phyloP scores from a whole-genome alignment of 2,888 invertebrate genomes.

The Leistus spinibarbis region DNA sequence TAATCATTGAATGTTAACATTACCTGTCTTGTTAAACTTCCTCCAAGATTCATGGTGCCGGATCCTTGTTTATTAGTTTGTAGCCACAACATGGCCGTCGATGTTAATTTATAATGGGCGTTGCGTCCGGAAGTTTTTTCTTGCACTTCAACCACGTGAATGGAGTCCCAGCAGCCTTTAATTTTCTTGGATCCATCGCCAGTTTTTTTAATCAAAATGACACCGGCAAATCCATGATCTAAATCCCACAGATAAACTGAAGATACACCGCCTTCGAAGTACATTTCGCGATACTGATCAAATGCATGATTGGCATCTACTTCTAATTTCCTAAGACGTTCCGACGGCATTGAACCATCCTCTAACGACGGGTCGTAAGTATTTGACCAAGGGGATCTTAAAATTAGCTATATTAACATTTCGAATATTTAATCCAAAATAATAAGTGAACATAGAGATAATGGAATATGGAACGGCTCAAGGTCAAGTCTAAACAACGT shows the following conservation, averaged over 20 bases:
- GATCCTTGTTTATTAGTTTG: constrained; percentile 97
- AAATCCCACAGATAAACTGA: constrained; percentile 99
- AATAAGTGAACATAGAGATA: no score
- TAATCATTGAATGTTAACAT: no score
- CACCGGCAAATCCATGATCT: constrained; percentile 97
- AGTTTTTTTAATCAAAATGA: constrained; percentile 98
- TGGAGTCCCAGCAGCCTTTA: constrained; percentile 99
- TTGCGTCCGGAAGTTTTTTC: constrained; percentile 93
- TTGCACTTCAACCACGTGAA: constrained; percentile 98
- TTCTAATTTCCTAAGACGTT: constrained; percentile 92
- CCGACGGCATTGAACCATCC: constrained; percentile 98
- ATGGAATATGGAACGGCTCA: no score
- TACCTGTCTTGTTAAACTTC: constrained; percentile 96
- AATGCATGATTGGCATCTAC: constrained; percentile 98
- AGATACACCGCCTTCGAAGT: constrained; percentile 99
- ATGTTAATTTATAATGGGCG: constrained; percentile 98
- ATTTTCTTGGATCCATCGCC: constrained; percentile 98
- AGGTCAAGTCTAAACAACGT: no score
- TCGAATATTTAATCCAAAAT: neutral
- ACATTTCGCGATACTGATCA: constrained; percentile 98
- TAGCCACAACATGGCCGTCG: constrained; percentile 99
- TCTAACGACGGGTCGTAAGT: constrained; percentile 97
- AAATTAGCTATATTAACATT: neutral
- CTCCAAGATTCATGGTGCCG: constrained; percentile 98
- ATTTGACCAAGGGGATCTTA: constrained; percentile 97